Evolutionary conservation across 2,888 invertebrate genomes (phyloP), one percentile per base, ranked within the genome.

Genomic region (Campoplex nolae): DNA sequence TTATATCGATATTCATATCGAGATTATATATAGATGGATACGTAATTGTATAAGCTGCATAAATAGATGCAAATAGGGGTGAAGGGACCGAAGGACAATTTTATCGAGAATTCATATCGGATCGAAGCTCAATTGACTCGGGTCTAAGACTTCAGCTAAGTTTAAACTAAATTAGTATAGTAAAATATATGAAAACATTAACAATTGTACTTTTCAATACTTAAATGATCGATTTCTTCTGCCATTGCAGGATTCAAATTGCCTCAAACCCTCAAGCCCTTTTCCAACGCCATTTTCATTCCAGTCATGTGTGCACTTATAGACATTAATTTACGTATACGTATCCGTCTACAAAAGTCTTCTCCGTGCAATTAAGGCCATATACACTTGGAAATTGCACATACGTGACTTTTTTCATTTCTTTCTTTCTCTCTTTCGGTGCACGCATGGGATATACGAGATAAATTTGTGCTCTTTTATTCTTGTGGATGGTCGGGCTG

Each of bases 341-440:
- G 38, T 23, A 71, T n/a, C 18, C n/a, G n/a, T n/a, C n/a, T 70
- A 48, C n/a, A 78, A 35, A 58, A 73, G 71, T 70, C 62, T 88
- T 67, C 48, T 86, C 45, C 51, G 48, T 35, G 84, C 78, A 87
- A 87, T 87, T 87, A 87, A 87, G 79, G 83, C 65, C 83, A 67
- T 80, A 84, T 87, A 82, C 75, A 76, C 82, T 79, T 79, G 76
- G 48, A 87, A 85, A 85, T 85, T 85, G 78, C 87, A 42, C 85
- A 73, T 87, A 87, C 82, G 87, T 86, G 83, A 83, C 90, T 84
- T 85, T 88, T 89, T 83, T 89, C 89, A 78, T 84, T 83, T 83
- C 65, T 38, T 51, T 79, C 45, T 56, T 54, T 75, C 84, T 85
- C 82, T 84, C 85, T 42, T 42, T 67, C 62, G 65, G 38, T 45